Evolutionary conservation across 2,113 vertebrate genomes (phyloP).

Genomic region (Progne subis): DNA sequence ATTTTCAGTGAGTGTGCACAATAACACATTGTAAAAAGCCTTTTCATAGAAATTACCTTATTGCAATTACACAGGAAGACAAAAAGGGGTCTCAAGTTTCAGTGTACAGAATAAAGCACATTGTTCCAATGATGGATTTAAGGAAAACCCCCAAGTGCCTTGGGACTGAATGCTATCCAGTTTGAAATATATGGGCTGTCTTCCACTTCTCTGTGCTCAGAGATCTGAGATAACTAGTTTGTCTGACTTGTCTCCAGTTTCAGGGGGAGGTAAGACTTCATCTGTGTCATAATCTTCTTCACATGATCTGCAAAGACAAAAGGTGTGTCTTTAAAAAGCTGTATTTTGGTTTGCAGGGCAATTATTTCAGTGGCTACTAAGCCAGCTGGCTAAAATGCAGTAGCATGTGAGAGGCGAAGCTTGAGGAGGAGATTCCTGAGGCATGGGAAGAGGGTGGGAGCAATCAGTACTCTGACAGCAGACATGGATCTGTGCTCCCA

Average conservation of each 20-base stretch:
- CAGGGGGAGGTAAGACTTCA: constrained; percentile 84
- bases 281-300: constrained; percentile 95
- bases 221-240: constrained; percentile 90
- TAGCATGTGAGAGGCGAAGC: background rate
- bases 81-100: constrained; percentile 56
- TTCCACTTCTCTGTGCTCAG: constrained; percentile 74
- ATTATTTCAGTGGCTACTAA: background rate
- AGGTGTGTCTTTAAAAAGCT: constrained; percentile 23
- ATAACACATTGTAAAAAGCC: constrained; percentile 76
- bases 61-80: constrained; percentile 70
- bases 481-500: background rate
- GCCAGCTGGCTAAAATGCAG: background rate
- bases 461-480: background rate
- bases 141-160: constrained; percentile 40
- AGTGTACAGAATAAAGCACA: constrained; percentile 72
- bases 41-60: constrained; percentile 72
- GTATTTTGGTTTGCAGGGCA: background rate
- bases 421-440: background rate
- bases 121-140: constrained; percentile 63
- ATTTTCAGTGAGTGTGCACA: constrained; percentile 36
- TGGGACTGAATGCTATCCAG: constrained; percentile 40
- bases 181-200: constrained; percentile 59
- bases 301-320: constrained; percentile 86
- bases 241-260: constrained; percentile 89
- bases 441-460: background rate